Evolutionary conservation across 2,888 invertebrate genomes (phyloP).

Genomic region (Phaedon cochleariae): DNA sequence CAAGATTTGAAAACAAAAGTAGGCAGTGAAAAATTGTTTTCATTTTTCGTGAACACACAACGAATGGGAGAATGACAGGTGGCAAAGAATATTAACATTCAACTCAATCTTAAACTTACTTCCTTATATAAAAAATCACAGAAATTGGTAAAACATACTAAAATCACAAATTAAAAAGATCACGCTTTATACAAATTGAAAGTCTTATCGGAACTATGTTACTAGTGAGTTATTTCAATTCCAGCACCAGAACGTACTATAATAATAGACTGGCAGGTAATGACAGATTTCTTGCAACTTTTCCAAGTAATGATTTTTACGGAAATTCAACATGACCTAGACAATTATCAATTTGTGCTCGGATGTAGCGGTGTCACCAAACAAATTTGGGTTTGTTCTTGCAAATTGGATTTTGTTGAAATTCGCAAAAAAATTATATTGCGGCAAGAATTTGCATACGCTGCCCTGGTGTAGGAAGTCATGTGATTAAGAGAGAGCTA

Average conservation of each 20-base stretch:
- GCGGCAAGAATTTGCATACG: too few species aligned
- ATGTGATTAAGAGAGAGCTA: too few species aligned
- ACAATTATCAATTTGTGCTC: too few species aligned
- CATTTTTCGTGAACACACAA: slow-evolving; percentile 13
- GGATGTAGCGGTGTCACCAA: too few species aligned
- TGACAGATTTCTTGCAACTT: too few species aligned
- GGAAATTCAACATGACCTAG: too few species aligned
- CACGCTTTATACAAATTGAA: slow-evolving; percentile 7
- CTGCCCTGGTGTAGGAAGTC: too few species aligned
- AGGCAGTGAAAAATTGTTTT: slow-evolving; percentile 35
- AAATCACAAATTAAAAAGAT: slow-evolving; percentile 32
- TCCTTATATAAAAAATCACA: slow-evolving; percentile 35
- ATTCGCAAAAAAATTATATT: too few species aligned
- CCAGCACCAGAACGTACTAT: not conserved
- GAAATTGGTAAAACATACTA: slow-evolving; percentile 39
- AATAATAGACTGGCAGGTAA: too few species aligned
- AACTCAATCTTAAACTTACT: slow-evolving; percentile 29
- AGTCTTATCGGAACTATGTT: not conserved
- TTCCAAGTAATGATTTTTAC: too few species aligned
- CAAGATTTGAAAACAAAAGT: slow-evolving; percentile 27
- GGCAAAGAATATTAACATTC: slow-evolving; percentile 19
- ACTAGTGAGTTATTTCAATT: not conserved
- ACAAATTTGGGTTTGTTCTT: too few species aligned
- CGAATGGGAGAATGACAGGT: slow-evolving; percentile 17
- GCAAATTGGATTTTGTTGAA: too few species aligned